Evolutionary conservation across 2,113 vertebrate genomes (phyloP).

Genomic region (Mixornis gularis): DNA sequence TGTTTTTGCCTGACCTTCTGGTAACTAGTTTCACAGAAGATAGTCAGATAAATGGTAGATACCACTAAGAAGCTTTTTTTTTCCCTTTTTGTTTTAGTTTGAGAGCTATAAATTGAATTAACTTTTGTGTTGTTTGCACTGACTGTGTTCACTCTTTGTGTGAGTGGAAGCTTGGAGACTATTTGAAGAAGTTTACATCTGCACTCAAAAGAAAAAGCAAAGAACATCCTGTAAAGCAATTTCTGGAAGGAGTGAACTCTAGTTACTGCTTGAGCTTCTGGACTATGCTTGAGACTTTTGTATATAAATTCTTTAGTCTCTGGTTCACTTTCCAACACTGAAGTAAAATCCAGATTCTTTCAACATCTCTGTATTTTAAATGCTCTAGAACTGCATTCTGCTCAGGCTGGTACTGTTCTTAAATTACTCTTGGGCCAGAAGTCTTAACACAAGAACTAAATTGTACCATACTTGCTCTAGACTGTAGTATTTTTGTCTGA

Average conservation of each 20-base stretch:
- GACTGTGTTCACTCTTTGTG: neutral
- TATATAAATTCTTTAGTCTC: neutral
- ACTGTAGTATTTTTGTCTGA: conserved; percentile 20
- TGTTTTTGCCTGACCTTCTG: neutral
- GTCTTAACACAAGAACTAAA: neutral
- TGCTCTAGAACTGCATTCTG: neutral
- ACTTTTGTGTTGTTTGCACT: conserved; percentile 22
- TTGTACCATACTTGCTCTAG: neutral
- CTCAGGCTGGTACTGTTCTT: neutral
- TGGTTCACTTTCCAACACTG: neutral
- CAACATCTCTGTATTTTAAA: neutral
- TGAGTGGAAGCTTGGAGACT: neutral
- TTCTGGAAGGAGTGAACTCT: neutral
- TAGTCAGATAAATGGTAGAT: neutral
- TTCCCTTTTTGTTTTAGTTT: neutral
- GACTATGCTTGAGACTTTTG: neutral
- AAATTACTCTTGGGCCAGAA: neutral
- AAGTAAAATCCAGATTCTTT: neutral
- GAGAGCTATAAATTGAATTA: conserved; percentile 10
- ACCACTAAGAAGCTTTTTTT: neutral
- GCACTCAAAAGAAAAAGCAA: neutral
- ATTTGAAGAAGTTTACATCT: neutral
- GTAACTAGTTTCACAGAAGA: neutral
- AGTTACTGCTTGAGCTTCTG: conserved; percentile 2
- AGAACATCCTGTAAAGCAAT: neutral